Conservation (phyloP, 1,140 invertebrate species). For the Drosophila mojavensis region DNA sequence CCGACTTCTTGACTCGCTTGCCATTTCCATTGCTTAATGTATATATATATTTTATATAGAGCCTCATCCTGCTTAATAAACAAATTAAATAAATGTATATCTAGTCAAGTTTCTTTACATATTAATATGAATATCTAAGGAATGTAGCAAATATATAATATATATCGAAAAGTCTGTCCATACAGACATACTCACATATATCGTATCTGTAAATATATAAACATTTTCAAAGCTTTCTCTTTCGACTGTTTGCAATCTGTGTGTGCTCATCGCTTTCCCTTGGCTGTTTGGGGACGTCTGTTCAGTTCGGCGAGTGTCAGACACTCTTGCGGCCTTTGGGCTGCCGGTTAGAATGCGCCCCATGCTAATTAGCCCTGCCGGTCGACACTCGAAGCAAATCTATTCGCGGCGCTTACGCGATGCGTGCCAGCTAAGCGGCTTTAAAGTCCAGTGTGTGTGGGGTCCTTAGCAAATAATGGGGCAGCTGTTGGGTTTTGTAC, state of each 20-base stretch:
- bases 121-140: too few relatives aligned
- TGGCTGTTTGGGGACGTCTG: background rate
- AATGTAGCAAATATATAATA: too few relatives aligned
- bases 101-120: too few relatives aligned
- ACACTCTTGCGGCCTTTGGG: background rate
- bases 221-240: background rate
- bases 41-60: too few relatives aligned
- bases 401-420: constrained; percentile 26
- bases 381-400: constrained; percentile 50
- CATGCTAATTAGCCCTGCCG: constrained; percentile 56
- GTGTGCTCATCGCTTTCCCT: background rate
- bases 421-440: constrained; percentile 53
- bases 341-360: constrained; percentile 16
- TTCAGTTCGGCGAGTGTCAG: background rate
- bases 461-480: constrained; percentile 2
- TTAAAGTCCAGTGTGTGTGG: constrained; percentile 43
- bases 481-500: constrained; percentile 5
- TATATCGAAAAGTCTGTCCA: too few relatives aligned
- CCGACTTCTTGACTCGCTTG: too few relatives aligned
- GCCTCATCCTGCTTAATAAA: too few relatives aligned
- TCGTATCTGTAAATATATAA: too few relatives aligned
- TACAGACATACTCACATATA: too few relatives aligned
- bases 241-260: background rate
- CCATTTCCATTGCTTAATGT: too few relatives aligned
- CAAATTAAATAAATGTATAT: too few relatives aligned